These are phyloP conservation scores for Microtus montanus DNA, from an alignment of 2,113 vertebrate species.

Conservation along the genomic window DNA sequence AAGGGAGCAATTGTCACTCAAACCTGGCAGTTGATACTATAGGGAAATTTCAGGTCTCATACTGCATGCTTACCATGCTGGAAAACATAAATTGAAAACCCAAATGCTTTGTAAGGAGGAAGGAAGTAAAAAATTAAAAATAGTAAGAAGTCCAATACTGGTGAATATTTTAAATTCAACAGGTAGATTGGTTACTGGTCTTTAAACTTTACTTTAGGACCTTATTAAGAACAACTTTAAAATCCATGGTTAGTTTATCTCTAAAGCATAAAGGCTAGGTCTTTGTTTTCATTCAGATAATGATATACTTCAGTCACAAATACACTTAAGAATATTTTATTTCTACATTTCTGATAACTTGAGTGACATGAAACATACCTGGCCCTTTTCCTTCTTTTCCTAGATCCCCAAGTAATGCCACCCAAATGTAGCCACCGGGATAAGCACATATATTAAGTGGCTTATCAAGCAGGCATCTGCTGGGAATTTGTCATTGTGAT, in stretches of 20 bases:
- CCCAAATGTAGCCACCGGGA: not conserved
- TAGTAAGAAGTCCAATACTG: not conserved
- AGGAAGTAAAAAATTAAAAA: not conserved
- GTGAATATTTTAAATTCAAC: not conserved
- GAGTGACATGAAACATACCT: not conserved
- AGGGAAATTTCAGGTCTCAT: not conserved
- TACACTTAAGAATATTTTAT: not conserved
- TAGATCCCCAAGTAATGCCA: not conserved
- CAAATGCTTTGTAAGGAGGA: not conserved
- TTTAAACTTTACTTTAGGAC: not conserved
- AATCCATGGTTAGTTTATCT: not conserved
- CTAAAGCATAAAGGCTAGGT: not conserved
- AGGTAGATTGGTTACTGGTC: too few species aligned
- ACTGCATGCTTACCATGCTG: not conserved
- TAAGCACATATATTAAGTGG: not conserved
- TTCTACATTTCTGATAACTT: not conserved
- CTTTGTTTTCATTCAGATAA: not conserved
- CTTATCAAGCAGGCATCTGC: not conserved
- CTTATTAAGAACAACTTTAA: not conserved
- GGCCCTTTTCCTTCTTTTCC: not conserved
- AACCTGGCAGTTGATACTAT: accelerated
- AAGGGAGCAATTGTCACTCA: not conserved
- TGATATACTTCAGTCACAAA: not conserved
- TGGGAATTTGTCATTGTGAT: conserved; percentile 1
- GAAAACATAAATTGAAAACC: not conserved